phyloP scores from a whole-genome alignment of 2,888 invertebrate genomes.

The Nemapogon koenigi region DNA sequence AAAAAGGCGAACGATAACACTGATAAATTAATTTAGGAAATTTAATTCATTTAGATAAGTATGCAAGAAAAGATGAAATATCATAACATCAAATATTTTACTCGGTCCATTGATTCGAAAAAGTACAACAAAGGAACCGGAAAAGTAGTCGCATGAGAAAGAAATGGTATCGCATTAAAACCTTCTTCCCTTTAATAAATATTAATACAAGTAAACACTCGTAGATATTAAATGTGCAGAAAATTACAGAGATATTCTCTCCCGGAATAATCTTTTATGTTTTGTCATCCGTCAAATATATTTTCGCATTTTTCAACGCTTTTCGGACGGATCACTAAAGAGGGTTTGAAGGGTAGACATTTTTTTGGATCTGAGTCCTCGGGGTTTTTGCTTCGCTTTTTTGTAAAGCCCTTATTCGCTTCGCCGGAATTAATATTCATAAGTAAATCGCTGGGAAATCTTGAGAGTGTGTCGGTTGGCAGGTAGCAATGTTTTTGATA shows the following conservation, averaged over 20 bases:
- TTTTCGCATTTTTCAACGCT: conserved; percentile 8
- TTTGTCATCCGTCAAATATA: conserved; percentile 10
- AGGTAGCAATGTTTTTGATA: no score
- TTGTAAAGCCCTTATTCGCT: conserved; percentile 29
- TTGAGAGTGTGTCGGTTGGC: conserved; percentile 4
- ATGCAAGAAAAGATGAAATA: no score
- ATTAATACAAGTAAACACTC: conserved; percentile 8
- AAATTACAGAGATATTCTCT: conserved; percentile 6
- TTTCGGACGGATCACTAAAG: conserved; percentile 3
- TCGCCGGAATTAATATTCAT: conserved; percentile 57
- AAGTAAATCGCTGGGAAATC: conserved; percentile 51
- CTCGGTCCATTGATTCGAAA: no score
- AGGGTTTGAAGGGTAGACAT: conserved; percentile 8
- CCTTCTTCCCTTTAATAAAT: conserved; percentile 8
- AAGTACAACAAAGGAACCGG: conserved; percentile 1
- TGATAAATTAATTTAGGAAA: no score
- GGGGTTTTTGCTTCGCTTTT: conserved; percentile 21
- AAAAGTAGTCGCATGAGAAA: conserved; percentile 1
- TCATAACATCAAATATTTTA: no score
- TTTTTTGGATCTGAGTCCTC: conserved; percentile 4
- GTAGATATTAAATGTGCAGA: conserved; percentile 10
- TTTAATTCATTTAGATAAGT: no score
- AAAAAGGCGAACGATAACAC: no score
- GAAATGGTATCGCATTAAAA: conserved; percentile 6
- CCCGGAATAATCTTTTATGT: conserved; percentile 9